phyloP scores from a whole-genome alignment of 2,888 invertebrate genomes.

The Lasiommata megera region DNA sequence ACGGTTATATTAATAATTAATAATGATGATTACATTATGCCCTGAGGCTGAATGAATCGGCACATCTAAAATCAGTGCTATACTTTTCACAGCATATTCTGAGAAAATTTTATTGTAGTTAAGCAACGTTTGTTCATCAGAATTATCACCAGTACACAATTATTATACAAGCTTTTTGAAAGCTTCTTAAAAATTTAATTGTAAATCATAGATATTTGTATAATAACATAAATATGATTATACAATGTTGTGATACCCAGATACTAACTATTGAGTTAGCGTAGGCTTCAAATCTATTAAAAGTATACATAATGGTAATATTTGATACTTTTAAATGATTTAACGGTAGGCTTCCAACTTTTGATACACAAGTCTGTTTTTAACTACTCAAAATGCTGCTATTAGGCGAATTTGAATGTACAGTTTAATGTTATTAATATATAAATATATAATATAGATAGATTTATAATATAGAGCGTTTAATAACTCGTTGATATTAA shows the following conservation, averaged over 20 bases:
- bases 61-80: no score
- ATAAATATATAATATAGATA: no score
- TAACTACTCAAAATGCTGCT: background rate
- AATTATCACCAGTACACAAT: no score
- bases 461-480: no score
- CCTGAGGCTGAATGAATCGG: no score
- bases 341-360: constrained; percentile 24
- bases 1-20: no score
- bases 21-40: no score
- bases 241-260: constrained; percentile 29
- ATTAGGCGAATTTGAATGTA: background rate
- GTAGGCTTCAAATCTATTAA: constrained; percentile 18
- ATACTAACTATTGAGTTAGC: constrained; percentile 14
- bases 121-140: no score
- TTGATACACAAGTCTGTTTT: constrained; percentile 4
- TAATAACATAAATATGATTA: background rate
- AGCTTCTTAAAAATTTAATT: background rate
- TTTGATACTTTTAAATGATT: constrained; percentile 9
- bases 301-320: constrained; percentile 1
- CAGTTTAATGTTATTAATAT: background rate
- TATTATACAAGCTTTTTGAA: background rate
- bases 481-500: no score
- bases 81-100: no score
- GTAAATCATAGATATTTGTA: background rate
- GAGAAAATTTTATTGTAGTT: no score